Evolutionary conservation across 2,113 vertebrate genomes (phyloP).

Genomic region (Dolichotis patagonum): DNA sequence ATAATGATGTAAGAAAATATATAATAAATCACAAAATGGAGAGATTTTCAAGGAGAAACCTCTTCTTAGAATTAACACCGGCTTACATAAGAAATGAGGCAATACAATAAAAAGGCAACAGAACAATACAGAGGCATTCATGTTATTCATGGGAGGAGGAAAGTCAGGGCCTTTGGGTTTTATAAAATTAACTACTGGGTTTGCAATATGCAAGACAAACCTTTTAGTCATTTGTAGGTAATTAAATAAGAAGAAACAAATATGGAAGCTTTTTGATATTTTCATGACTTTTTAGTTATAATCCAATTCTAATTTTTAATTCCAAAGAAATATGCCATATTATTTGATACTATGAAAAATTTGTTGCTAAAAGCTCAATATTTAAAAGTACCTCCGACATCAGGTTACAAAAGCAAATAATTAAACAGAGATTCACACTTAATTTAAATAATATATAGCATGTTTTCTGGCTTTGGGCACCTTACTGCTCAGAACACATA

Average conservation of each 20-base stretch:
- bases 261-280: neutral
- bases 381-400: constrained; percentile 28
- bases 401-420: neutral
- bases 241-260: neutral
- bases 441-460: neutral
- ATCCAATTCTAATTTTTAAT: neutral
- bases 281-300: neutral
- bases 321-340: neutral
- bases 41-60: neutral
- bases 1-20: constrained; percentile 21
- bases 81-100: neutral
- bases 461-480: neutral
- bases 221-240: neutral
- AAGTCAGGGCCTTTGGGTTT: neutral
- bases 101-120: neutral
- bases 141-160: neutral
- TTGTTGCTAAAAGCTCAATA: neutral
- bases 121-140: neutral
- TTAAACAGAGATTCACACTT: neutral
- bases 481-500: neutral
- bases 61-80: neutral
- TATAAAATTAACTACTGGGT: neutral
- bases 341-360: neutral
- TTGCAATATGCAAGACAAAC: neutral
- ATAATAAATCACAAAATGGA: neutral